Evolutionary conservation across 2,888 invertebrate species (phyloP).

Genomic region (Dromius quadrimaculatus): DNA sequence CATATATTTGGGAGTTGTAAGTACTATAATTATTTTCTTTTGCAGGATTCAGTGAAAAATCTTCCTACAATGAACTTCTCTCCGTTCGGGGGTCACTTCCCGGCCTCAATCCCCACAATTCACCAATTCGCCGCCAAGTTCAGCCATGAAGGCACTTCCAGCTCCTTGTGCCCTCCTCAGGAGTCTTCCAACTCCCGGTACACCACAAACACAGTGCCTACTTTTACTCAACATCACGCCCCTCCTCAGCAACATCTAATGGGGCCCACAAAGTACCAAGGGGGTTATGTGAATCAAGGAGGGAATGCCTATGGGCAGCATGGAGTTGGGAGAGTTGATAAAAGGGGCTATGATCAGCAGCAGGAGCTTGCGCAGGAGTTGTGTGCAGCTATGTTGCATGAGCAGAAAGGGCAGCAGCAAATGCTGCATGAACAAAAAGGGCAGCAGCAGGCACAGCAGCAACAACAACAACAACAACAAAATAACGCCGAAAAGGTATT

Average conservation of each 20-base stretch:
- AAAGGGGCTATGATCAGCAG: constrained; percentile 61
- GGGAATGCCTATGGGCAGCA: constrained; percentile 59
- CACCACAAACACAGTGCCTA: constrained; percentile 68
- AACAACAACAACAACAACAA: constrained; percentile 56
- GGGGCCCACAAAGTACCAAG: constrained; percentile 61
- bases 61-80: constrained; percentile 82
- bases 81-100: constrained; percentile 85
- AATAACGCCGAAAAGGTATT: constrained; percentile 60
- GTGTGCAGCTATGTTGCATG: constrained; percentile 61
- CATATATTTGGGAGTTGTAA: too few species aligned
- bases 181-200: constrained; percentile 58
- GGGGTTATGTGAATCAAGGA: constrained; percentile 62
- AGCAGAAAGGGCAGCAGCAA: constrained; percentile 52
- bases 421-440: too few species aligned
- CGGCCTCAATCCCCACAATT: constrained; percentile 81
- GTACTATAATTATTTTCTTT: too few species aligned
- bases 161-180: constrained; percentile 56
- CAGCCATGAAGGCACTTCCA: constrained; percentile 64
- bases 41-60: not conserved
- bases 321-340: constrained; percentile 61
- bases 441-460: constrained; percentile 56
- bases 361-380: constrained; percentile 63
- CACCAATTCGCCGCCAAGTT: constrained; percentile 87
- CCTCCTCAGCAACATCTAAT: constrained; percentile 61
- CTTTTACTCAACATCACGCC: constrained; percentile 65